Conservation (phyloP, 2,888 invertebrate species). For the Oscheius sp. region DNA sequence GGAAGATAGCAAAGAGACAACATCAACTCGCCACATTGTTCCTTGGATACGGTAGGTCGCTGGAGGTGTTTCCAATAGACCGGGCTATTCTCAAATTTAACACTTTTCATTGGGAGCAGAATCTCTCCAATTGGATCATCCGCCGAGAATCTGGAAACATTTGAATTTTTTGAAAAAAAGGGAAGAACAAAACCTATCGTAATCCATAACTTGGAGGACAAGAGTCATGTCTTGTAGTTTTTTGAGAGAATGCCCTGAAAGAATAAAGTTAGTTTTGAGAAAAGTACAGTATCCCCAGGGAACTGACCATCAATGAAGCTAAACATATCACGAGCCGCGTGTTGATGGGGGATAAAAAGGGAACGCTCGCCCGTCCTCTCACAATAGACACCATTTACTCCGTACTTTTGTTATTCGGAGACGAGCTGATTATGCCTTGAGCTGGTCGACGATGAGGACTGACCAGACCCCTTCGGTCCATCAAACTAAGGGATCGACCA, state of each 20-base stretch:
- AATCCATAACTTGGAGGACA: slow-evolving; percentile 69
- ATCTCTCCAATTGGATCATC: slow-evolving; percentile 70
- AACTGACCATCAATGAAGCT: neutral
- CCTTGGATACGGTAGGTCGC: slow-evolving; percentile 68
- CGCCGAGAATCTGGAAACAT: slow-evolving; percentile 50
- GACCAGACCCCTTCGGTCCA: slow-evolving; percentile 23
- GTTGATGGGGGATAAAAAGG: too few species aligned
- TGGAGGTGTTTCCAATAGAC: slow-evolving; percentile 70
- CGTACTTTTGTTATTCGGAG: slow-evolving; percentile 14
- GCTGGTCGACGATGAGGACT: slow-evolving; percentile 24
- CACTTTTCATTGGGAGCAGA: slow-evolving; percentile 65
- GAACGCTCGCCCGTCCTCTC: too few species aligned
- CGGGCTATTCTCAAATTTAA: slow-evolving; percentile 67
- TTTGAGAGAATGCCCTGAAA: slow-evolving; percentile 67
- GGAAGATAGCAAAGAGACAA: slow-evolving; percentile 89
- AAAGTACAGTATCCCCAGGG: neutral
- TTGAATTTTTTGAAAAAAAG: neutral
- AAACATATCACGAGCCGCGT: neutral
- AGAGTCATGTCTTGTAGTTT: slow-evolving; percentile 69
- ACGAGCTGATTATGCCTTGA: slow-evolving; percentile 11
- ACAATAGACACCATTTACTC: too few species aligned
- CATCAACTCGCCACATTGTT: slow-evolving; percentile 91
- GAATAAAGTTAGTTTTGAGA: neutral
- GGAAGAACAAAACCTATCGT: too few species aligned
- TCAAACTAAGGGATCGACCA: neutral